A percentile compares a stretch with the other conserved stretches of the same genome.
These are phyloP conservation scores for Syndactyla subalaris DNA, from an alignment of 2,797 vertebrate genomes.

Conservation along the genomic window DNA sequence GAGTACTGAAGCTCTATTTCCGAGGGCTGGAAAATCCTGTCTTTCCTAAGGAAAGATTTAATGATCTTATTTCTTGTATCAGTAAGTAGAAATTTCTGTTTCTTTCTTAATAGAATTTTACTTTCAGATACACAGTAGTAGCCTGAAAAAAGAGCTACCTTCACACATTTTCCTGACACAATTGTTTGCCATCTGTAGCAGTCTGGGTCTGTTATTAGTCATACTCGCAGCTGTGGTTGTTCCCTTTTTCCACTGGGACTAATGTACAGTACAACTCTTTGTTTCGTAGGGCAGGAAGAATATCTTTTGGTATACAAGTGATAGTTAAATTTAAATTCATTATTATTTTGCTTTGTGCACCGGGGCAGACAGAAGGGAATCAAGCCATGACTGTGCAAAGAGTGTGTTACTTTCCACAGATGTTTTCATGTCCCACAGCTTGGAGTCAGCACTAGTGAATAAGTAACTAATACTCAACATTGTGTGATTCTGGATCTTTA, in stretches of 20 bases:
- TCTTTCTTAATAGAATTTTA: neutral
- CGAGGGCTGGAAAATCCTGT: slow-evolving; percentile 96
- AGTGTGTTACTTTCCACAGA: neutral
- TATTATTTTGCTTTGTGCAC: slow-evolving; percentile 31
- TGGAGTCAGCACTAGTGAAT: neutral
- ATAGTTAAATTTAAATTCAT: slow-evolving; percentile 14
- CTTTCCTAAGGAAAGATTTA: slow-evolving; percentile 98
- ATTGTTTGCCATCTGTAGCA: slow-evolving; percentile 54
- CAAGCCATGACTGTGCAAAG: neutral
- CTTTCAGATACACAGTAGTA: slow-evolving; percentile 15
- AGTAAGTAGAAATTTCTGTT: slow-evolving; percentile 84
- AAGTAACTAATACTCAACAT: neutral
- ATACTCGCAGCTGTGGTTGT: slow-evolving; percentile 63
- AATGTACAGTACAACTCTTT: slow-evolving; percentile 49
- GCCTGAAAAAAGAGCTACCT: slow-evolving; percentile 50
- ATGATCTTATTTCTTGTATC: slow-evolving; percentile 94
- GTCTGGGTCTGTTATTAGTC: slow-evolving; percentile 58
- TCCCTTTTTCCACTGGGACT: slow-evolving; percentile 44
- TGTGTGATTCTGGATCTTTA: neutral
- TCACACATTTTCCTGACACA: slow-evolving; percentile 30
- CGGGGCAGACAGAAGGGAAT: neutral
- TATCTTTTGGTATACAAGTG: slow-evolving; percentile 24
- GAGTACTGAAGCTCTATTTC: slow-evolving; percentile 98
- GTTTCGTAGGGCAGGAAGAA: slow-evolving; percentile 31
- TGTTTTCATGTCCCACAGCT: neutral